phyloP scores from a whole-genome alignment of 2,113 vertebrate species.

The Leucopsar rothschildi region DNA sequence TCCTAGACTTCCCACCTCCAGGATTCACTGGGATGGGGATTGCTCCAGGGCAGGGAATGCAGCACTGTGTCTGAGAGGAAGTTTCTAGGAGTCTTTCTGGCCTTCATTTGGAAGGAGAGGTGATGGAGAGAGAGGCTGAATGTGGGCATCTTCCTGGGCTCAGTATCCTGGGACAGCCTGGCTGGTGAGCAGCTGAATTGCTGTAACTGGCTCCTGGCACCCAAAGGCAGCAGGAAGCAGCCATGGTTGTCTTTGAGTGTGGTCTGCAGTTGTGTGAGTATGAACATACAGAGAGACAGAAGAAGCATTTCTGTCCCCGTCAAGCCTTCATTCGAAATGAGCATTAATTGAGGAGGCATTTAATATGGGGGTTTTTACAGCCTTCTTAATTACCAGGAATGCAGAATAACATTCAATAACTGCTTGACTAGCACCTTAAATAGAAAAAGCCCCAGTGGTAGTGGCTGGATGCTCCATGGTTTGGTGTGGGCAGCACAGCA shows the following conservation, averaged over 20 bases:
- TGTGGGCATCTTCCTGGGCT: neutral
- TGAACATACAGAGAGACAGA: neutral
- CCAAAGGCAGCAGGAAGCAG: neutral
- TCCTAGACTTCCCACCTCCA: neutral
- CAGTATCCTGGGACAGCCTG: neutral
- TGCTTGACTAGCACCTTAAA: neutral
- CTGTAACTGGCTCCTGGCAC: neutral
- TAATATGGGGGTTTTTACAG: neutral
- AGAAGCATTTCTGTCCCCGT: neutral
- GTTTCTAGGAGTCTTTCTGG: neutral
- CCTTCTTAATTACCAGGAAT: neutral
- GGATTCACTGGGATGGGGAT: neutral
- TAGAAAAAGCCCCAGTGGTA: neutral
- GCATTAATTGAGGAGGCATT: neutral
- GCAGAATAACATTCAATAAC: neutral
- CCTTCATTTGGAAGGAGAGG: neutral
- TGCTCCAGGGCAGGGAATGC: neutral
- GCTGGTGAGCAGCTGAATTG: neutral
- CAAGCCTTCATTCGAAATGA: neutral
- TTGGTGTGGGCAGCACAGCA: accelerated
- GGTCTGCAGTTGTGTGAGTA: neutral
- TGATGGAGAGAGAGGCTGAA: neutral
- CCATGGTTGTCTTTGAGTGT: accelerated
- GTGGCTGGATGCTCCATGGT: neutral
- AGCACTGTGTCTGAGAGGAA: neutral